Evolutionary conservation across 2,797 vertebrate species (phyloP).

Genomic region (Chloroceryle inda): DNA sequence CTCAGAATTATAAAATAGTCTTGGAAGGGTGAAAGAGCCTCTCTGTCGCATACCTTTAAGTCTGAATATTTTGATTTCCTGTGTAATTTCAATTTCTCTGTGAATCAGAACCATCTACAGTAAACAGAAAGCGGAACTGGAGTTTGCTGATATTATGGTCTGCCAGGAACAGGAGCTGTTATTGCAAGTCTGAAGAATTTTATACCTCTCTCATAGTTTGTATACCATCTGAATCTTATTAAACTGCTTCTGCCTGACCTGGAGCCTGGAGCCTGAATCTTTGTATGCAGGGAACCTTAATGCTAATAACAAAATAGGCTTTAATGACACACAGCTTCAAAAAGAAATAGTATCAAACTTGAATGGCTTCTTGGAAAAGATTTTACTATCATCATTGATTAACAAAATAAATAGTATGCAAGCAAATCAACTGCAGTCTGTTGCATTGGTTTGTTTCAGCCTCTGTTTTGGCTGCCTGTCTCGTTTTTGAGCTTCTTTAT

Average conservation of each 20-base stretch:
- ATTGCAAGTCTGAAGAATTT: slow-evolving; percentile 65
- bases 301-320: slow-evolving; percentile 47
- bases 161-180: slow-evolving; percentile 65
- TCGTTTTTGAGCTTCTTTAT: slow-evolving; percentile 11
- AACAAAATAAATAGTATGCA: slow-evolving; percentile 57
- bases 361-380: slow-evolving; percentile 29
- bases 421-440: slow-evolving; percentile 18
- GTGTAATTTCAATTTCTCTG: slow-evolving; percentile 75
- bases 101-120: slow-evolving; percentile 73
- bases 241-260: slow-evolving; percentile 28
- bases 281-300: not conserved
- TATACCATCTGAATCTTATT: slow-evolving; percentile 71
- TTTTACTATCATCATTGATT: slow-evolving; percentile 50
- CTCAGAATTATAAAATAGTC: slow-evolving; percentile 53
- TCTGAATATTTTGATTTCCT: slow-evolving; percentile 75
- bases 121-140: slow-evolving; percentile 70
- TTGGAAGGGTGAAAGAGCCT: slow-evolving; percentile 51
- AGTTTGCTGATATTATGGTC: slow-evolving; percentile 66
- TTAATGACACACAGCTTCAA: slow-evolving; percentile 60
- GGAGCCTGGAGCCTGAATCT: not conserved
- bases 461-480: slow-evolving; percentile 31
- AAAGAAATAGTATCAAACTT: slow-evolving; percentile 43
- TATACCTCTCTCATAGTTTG: slow-evolving; percentile 47
- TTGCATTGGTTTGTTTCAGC: slow-evolving; percentile 17
- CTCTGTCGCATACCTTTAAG: slow-evolving; percentile 48